These are phyloP conservation scores for Luscinia megarhynchos DNA, from an alignment of 2,797 vertebrate species.

Conservation along the genomic window DNA sequence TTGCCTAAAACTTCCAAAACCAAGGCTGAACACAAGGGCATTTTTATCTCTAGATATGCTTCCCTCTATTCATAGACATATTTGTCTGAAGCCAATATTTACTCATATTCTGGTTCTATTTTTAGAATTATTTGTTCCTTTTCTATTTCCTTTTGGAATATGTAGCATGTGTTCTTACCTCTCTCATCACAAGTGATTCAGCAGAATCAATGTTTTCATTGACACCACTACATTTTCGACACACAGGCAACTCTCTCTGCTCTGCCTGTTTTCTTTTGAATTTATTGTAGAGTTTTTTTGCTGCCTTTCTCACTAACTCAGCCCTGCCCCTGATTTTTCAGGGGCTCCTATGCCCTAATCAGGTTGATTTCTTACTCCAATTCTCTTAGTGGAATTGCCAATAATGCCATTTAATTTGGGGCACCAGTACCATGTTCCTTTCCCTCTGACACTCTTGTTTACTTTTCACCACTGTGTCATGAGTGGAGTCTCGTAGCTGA, in stretches of 20 bases:
- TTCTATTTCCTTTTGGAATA: not conserved
- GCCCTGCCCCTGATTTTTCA: not conserved
- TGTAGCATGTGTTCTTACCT: not conserved
- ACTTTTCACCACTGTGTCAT: not conserved
- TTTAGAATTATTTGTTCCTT: not conserved
- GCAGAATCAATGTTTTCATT: not conserved
- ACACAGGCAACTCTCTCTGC: not conserved
- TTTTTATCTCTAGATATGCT: not conserved
- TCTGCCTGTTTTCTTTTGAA: not conserved
- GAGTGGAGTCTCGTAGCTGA: accelerated
- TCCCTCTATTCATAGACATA: not conserved
- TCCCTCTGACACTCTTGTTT: not conserved
- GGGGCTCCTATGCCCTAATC: not conserved
- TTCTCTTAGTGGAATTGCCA: not conserved
- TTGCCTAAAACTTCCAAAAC: not conserved
- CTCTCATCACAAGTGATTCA: not conserved
- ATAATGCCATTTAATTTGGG: not conserved
- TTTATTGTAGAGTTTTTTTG: not conserved
- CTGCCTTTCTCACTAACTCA: not conserved
- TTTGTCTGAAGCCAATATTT: not conserved
- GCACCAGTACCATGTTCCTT: not conserved
- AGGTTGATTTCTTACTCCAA: not conserved
- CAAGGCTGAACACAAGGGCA: not conserved
- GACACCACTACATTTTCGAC: not conserved
- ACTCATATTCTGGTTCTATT: not conserved